These are phyloP conservation scores for Diarsia rubi DNA, from an alignment of 2,888 invertebrate species.

Conservation along the genomic window DNA sequence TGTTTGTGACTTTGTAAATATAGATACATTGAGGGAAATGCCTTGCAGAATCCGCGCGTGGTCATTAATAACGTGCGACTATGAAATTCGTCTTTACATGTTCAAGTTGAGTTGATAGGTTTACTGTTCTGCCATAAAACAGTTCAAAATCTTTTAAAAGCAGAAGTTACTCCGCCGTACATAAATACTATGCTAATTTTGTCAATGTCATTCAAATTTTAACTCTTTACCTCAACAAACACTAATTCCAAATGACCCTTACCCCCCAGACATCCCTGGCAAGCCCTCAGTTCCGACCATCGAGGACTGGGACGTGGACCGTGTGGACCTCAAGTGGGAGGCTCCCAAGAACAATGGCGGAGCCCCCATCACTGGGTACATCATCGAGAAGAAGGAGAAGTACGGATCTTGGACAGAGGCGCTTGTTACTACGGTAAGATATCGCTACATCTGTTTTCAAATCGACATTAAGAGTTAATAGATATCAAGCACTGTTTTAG, in stretches of 20 bases:
- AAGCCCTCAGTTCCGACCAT: slow-evolving; percentile 97
- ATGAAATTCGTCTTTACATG: too few relatives aligned
- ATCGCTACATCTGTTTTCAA: too few relatives aligned
- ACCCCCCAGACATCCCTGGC: slow-evolving; percentile 93
- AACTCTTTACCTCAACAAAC: neutral
- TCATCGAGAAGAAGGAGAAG: slow-evolving; percentile 97
- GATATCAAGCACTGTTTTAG: too few relatives aligned
- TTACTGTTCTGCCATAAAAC: too few relatives aligned
- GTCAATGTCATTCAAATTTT: neutral
- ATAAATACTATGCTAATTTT: neutral
- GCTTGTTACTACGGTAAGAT: slow-evolving; percentile 92
- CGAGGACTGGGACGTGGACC: slow-evolving; percentile 97
- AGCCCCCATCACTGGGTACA: slow-evolving; percentile 95
- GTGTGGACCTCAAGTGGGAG: slow-evolving; percentile 96
- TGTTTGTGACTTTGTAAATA: neutral
- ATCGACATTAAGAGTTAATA: too few relatives aligned
- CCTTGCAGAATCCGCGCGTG: neutral
- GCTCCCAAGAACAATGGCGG: slow-evolving; percentile 95
- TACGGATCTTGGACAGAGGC: slow-evolving; percentile 96
- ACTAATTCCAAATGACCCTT: neutral
- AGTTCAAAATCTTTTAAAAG: neutral
- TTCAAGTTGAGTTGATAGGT: too few relatives aligned
- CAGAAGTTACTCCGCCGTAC: neutral
- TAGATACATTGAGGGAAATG: neutral
- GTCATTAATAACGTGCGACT: neutral